Evolutionary conservation across 2,888 invertebrate species (phyloP).

Genomic region (Ectobius pallidus): DNA sequence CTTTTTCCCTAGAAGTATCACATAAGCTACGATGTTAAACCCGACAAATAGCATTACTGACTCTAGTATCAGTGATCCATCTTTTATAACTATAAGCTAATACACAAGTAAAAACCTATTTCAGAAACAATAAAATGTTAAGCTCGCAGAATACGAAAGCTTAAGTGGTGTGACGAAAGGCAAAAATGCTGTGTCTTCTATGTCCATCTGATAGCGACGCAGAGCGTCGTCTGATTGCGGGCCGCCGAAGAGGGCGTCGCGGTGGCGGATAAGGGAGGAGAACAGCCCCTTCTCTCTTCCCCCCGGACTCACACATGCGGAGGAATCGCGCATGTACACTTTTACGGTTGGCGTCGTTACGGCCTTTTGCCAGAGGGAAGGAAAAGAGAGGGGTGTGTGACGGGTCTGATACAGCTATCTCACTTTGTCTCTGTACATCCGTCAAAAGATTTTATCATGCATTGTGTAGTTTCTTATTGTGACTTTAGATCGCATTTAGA

Average conservation of each 20-base stretch:
- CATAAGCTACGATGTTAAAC: no score
- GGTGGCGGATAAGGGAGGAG: slow-evolving; percentile 24
- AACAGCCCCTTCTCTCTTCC: neutral
- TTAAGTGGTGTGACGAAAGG: no score
- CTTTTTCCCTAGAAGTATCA: no score
- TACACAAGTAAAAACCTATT: no score
- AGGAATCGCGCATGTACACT: neutral
- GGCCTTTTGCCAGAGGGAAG: neutral
- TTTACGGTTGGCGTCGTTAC: neutral
- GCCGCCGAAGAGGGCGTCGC: slow-evolving; percentile 27
- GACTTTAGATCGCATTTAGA: no score
- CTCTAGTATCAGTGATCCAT: no score
- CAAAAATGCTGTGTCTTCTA: no score
- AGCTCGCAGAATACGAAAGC: no score
- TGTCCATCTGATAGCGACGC: slow-evolving; percentile 19
- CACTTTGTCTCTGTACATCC: neutral
- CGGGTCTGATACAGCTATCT: neutral
- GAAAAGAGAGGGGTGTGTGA: neutral
- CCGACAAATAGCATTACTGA: no score
- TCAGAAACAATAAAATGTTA: no score
- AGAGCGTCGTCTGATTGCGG: slow-evolving; percentile 25
- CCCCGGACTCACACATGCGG: neutral
- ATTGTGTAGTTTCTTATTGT: no score
- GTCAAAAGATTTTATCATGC: neutral
- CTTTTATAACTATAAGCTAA: no score